Percentiles rank a stretch among this genome's conserved stretches.
Conservation (phyloP, 1,140 invertebrate species). For the Fopius arisanus region DNA sequence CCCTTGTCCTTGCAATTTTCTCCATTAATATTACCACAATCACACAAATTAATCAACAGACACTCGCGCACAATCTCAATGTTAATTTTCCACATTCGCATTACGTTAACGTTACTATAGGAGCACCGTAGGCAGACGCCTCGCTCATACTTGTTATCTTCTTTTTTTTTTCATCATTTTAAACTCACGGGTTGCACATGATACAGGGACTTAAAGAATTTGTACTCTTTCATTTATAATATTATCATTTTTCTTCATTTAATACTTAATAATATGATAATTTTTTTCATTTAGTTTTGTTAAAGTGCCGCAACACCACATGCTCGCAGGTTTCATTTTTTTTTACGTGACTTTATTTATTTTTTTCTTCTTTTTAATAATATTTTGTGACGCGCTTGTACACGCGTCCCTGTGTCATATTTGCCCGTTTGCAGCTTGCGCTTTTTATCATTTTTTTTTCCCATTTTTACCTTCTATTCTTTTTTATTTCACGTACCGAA, state of each 20-base stretch:
- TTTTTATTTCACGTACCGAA: background rate
- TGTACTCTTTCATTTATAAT: slow-evolving; percentile 58
- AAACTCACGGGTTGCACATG: slow-evolving; percentile 42
- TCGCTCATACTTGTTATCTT: slow-evolving; percentile 1
- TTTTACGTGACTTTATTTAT: background rate
- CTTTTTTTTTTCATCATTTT: slow-evolving; percentile 20
- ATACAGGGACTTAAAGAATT: slow-evolving; percentile 58
- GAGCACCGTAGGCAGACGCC: slow-evolving; percentile 29
- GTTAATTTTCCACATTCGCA: background rate
- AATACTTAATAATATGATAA: slow-evolving; percentile 17
- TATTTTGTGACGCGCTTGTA: slow-evolving; percentile 12
- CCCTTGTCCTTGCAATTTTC: background rate
- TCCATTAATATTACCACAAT: slow-evolving; percentile 1
- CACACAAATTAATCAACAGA: slow-evolving; percentile 9
- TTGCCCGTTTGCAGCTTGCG: slow-evolving; percentile 18
- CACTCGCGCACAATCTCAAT: slow-evolving; percentile 6
- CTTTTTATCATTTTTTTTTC: slow-evolving; percentile 14
- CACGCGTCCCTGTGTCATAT: slow-evolving; percentile 27
- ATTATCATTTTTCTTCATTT: slow-evolving; percentile 28
- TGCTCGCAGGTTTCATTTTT: slow-evolving; percentile 23
- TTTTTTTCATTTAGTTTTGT: background rate
- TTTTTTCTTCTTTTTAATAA: slow-evolving; percentile 20
- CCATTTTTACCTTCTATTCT: background rate
- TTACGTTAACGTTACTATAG: slow-evolving; percentile 14
- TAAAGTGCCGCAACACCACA: background rate